These are phyloP conservation scores for Ericerus pela DNA, from an alignment of 1,140 invertebrate genomes.

Conservation along the genomic window DNA sequence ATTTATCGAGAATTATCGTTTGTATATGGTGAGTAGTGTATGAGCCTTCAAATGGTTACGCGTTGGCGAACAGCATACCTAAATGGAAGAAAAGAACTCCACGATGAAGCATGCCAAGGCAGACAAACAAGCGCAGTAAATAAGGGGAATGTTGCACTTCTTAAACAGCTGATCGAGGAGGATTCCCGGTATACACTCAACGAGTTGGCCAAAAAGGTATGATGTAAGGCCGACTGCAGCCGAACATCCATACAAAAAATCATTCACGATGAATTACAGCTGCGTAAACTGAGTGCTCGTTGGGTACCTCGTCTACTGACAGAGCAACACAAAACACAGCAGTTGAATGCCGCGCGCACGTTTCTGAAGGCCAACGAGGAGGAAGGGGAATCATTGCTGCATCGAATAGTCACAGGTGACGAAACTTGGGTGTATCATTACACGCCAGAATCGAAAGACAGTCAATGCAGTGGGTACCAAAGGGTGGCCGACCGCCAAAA, in stretches of 20 bases:
- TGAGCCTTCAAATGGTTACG: conserved; percentile 6
- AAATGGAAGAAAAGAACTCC: not conserved
- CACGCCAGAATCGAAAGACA: conserved; percentile 23
- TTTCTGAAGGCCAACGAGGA: not conserved
- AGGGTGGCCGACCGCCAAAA: conserved; percentile 13
- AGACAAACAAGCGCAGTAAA: not conserved
- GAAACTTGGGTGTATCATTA: conserved; percentile 24
- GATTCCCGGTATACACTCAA: not conserved
- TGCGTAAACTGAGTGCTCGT: conserved; percentile 8
- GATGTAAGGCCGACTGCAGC: not conserved
- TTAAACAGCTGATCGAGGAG: not conserved
- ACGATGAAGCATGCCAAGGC: not conserved
- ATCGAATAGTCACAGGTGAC: conserved; percentile 19
- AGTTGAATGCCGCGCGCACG: not conserved
- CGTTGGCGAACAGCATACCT: not conserved
- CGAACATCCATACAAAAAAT: not conserved
- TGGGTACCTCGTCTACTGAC: conserved; percentile 13
- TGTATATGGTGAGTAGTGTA: conserved; percentile 3
- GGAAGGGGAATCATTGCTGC: conserved; percentile 15
- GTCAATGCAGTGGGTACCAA: conserved; percentile 16
- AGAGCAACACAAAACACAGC: not conserved
- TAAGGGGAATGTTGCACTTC: not conserved
- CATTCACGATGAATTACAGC: not conserved
- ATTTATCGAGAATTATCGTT: conserved; percentile 6
- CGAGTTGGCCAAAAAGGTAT: not conserved